Conservation (phyloP, 2,113 vertebrate genomes). For the Oxygymnocypris stewartii region DNA sequence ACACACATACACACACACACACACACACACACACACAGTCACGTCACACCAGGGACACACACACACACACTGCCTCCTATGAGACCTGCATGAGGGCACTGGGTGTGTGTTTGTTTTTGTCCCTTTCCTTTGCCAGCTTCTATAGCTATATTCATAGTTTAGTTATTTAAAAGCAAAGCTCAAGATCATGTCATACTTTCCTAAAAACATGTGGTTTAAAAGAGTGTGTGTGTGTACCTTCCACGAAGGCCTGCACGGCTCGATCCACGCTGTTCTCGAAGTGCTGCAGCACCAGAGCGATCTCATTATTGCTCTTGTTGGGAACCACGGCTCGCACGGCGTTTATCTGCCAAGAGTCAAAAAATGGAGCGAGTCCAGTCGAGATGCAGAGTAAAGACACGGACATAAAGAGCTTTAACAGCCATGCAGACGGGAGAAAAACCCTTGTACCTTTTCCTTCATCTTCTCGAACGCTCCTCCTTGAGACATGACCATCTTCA, state of each 20-base stretch:
- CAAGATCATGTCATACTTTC: too few relatives aligned
- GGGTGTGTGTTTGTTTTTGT: background rate
- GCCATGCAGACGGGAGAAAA: background rate
- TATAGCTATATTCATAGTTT: background rate
- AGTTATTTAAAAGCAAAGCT: too few relatives aligned
- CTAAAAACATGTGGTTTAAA: too few relatives aligned
- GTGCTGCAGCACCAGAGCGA: constrained; percentile 92
- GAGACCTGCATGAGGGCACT: background rate
- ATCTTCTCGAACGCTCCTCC: constrained; percentile 91
- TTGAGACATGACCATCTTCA: constrained; percentile 93
- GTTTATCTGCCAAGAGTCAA: constrained; percentile 76
- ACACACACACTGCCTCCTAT: background rate
- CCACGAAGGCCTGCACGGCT: constrained; percentile 93
- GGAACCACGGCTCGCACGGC: constrained; percentile 92
- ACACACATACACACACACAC: constrained; percentile 16
- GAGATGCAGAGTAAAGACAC: background rate
- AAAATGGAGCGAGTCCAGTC: background rate
- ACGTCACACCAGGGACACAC: background rate
- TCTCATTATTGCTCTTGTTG: constrained; percentile 97
- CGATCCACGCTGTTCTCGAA: constrained; percentile 93
- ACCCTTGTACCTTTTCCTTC: constrained; percentile 89
- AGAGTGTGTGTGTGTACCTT: constrained; percentile 78
- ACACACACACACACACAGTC: constrained; percentile 34
- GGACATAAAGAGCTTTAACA: background rate
- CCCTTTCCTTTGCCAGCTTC: background rate